Conservation (phyloP, 1,140 invertebrate species). For the Lepidostoma basale region DNA sequence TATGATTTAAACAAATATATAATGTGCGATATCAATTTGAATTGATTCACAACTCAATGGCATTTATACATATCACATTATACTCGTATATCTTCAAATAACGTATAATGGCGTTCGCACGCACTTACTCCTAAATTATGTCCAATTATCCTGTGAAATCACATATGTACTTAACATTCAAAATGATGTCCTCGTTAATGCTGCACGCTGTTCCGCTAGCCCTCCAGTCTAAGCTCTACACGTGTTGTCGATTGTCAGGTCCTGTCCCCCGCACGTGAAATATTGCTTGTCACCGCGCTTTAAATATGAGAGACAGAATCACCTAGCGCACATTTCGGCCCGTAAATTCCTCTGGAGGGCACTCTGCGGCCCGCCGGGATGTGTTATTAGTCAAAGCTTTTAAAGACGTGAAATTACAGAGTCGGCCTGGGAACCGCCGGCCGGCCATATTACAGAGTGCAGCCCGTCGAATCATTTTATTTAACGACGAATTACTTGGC, state of each 20-base stretch:
- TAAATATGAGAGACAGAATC: neutral
- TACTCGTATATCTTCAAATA: no score
- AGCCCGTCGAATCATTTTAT: conserved; percentile 26
- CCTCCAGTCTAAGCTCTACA: no score
- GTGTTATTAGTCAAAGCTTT: conserved; percentile 41
- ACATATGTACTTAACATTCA: no score
- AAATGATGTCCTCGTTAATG: no score
- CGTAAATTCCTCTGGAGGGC: neutral
- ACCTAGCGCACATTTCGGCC: neutral
- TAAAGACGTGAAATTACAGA: conserved; percentile 42
- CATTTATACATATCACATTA: no score
- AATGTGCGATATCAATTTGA: no score
- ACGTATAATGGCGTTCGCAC: no score
- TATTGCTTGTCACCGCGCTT: neutral
- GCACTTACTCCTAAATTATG: no score
- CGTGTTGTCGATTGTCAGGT: conserved; percentile 9
- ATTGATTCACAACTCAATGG: no score
- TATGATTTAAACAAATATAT: no score
- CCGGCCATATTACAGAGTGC: conserved; percentile 24
- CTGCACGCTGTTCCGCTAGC: no score
- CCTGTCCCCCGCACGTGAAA: neutral
- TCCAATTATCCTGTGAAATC: no score
- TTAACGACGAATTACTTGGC: conserved; percentile 36
- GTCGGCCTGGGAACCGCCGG: conserved; percentile 13
- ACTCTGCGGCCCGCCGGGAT: conserved; percentile 23